Evolutionary conservation across 2,113 vertebrate species (phyloP).

Genomic region (Ciconia boyciana): DNA sequence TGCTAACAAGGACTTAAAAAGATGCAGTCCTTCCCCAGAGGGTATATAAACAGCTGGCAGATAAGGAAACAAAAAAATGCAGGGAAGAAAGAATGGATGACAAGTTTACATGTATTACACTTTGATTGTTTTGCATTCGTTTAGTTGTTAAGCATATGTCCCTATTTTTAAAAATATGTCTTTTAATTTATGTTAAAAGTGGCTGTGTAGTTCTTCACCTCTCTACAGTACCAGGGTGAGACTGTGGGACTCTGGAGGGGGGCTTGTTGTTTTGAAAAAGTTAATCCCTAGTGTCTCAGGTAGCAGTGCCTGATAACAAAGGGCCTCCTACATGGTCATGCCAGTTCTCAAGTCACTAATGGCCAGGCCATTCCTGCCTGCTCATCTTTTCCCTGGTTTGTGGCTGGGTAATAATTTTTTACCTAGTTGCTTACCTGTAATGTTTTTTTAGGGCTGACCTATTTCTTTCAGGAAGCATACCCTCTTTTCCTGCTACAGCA

Average conservation of each 20-base stretch:
- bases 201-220: neutral
- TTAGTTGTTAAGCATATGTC: neutral
- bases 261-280: neutral
- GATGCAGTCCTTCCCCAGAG: neutral
- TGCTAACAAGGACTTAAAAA: constrained; percentile 5
- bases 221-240: neutral
- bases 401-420: neutral
- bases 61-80: neutral
- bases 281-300: neutral
- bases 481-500: neutral
- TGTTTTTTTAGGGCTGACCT: neutral
- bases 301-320: neutral
- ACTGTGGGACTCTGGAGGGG: neutral
- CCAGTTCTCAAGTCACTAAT: neutral
- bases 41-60: neutral
- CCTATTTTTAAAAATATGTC: neutral
- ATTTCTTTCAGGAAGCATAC: neutral
- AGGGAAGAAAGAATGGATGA: neutral
- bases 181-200: neutral
- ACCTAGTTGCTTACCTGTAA: neutral
- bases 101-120: neutral
- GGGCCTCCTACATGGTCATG: neutral
- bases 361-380: neutral
- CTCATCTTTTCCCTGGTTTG: neutral
- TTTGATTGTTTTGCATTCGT: neutral